Conservation (phyloP, 2,113 vertebrate species). For the Grantiella picta region DNA sequence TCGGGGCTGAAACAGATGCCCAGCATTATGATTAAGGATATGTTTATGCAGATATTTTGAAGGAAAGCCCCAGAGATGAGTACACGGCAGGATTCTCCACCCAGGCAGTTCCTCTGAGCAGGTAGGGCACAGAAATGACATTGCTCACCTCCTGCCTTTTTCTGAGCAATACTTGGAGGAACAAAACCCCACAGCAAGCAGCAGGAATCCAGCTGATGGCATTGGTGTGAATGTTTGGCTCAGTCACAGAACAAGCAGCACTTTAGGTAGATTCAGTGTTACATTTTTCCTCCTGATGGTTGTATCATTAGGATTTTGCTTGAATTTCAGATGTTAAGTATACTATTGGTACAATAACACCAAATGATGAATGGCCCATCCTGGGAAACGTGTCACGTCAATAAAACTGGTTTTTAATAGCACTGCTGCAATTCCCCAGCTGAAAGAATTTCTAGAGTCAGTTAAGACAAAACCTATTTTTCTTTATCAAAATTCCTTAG, state of each 20-base stretch:
- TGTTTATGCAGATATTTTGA: neutral
- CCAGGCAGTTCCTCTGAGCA: neutral
- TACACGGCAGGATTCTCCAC: neutral
- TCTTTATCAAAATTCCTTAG: slow-evolving; percentile 10
- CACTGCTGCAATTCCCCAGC: neutral
- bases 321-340: neutral
- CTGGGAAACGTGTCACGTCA: neutral
- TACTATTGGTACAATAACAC: neutral
- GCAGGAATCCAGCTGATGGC: neutral
- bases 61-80: neutral
- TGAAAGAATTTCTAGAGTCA: slow-evolving; percentile 13
- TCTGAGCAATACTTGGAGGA: neutral
- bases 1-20: neutral
- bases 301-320: neutral
- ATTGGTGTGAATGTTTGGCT: neutral
- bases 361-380: neutral
- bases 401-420: slow-evolving; percentile 23
- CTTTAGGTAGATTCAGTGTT: neutral
- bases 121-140: neutral
- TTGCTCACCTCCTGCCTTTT: neutral
- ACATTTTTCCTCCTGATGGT: neutral
- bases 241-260: neutral
- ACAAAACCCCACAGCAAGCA: neutral
- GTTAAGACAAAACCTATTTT: slow-evolving; percentile 39
- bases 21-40: neutral